Evolutionary conservation across 2,797 vertebrate genomes (phyloP).

Genomic region (Alfaro cultratus): DNA sequence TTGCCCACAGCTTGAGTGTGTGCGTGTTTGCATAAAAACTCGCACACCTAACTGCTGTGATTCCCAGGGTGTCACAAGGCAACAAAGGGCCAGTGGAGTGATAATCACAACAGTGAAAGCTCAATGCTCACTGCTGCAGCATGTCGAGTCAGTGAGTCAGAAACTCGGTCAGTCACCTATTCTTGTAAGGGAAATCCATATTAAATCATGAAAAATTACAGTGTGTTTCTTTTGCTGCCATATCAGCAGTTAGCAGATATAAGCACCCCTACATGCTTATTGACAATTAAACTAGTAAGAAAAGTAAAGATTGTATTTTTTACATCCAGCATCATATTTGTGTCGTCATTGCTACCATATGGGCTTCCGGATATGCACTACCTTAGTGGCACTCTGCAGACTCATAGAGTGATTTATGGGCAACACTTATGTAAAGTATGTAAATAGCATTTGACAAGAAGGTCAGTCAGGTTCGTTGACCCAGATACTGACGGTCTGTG

Average conservation of each 20-base stretch:
- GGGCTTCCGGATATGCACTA: background rate
- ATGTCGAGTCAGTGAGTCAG: conserved; percentile 21
- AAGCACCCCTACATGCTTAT: background rate
- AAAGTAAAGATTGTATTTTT: background rate
- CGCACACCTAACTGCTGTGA: conserved; percentile 51
- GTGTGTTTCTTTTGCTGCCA: background rate
- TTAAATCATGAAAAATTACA: background rate
- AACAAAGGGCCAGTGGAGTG: conserved; percentile 40
- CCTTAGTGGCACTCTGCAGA: background rate
- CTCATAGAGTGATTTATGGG: conserved; percentile 9
- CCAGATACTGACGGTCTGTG: conserved; percentile 45
- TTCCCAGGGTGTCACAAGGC: conserved; percentile 50
- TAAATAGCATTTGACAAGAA: conserved; percentile 31
- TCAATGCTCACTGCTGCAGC: conserved; percentile 3
- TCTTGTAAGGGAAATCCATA: background rate
- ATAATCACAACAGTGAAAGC: conserved; percentile 45
- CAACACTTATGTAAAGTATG: conserved; percentile 14
- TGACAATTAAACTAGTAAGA: background rate
- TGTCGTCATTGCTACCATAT: background rate
- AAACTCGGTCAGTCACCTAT: conserved; percentile 26
- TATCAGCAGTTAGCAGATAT: background rate
- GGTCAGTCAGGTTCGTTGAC: conserved; percentile 31
- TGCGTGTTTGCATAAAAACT: conserved; percentile 42
- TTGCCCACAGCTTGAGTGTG: conserved; percentile 52
- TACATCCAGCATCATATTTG: background rate